Conservation (phyloP, 2,888 invertebrate species). For the Acanthococcus lagerstroemiae region DNA sequence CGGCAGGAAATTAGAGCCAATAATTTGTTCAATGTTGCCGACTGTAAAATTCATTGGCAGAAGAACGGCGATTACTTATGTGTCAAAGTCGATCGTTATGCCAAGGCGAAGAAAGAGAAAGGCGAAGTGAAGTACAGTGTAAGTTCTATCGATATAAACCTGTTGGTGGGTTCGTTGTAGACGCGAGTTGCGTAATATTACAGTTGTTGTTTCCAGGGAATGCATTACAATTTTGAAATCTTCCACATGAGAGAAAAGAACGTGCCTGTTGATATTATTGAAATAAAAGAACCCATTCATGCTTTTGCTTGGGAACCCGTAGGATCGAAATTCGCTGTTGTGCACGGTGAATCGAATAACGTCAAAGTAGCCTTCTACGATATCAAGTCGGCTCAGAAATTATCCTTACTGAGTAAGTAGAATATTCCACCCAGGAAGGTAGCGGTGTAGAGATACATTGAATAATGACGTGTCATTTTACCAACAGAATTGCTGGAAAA, state of each 20-base stretch:
- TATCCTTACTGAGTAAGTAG: slow-evolving; percentile 72
- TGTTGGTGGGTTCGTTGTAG: neutral
- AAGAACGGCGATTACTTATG: slow-evolving; percentile 95
- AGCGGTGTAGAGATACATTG: neutral
- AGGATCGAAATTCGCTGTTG: slow-evolving; percentile 91
- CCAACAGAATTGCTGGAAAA: slow-evolving; percentile 58
- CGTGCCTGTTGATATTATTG: slow-evolving; percentile 94
- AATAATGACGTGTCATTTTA: neutral
- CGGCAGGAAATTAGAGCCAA: slow-evolving; percentile 81
- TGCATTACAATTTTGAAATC: slow-evolving; percentile 97
- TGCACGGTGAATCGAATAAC: slow-evolving; percentile 82
- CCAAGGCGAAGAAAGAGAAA: slow-evolving; percentile 89
- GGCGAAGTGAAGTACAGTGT: slow-evolving; percentile 83
- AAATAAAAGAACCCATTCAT: slow-evolving; percentile 83
- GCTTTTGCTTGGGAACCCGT: slow-evolving; percentile 98
- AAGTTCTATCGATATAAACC: slow-evolving; percentile 39
- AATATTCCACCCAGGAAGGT: neutral
- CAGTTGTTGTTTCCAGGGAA: slow-evolving; percentile 49
- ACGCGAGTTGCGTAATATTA: neutral
- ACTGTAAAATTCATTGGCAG: slow-evolving; percentile 98
- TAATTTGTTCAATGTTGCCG: slow-evolving; percentile 94
- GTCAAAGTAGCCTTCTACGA: slow-evolving; percentile 87
- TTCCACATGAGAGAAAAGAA: slow-evolving; percentile 97
- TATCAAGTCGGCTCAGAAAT: slow-evolving; percentile 80
- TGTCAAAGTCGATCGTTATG: slow-evolving; percentile 82